These are phyloP conservation scores for Epirrita christyi DNA, from an alignment of 2,888 invertebrate species.

Conservation along the genomic window DNA sequence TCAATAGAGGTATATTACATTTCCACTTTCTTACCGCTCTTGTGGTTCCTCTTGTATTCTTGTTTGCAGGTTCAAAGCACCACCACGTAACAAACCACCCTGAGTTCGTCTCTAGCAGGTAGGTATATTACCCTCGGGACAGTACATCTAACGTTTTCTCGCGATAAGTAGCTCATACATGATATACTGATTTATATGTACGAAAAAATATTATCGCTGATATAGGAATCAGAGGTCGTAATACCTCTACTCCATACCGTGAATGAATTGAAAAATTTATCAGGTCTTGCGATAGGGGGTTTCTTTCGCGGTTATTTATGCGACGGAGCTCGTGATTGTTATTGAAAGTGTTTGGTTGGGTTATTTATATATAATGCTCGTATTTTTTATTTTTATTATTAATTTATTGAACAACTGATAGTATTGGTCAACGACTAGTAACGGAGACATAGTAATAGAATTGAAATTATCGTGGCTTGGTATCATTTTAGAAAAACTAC, in stretches of 20 bases:
- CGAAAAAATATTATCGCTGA: slow-evolving; percentile 60
- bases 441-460: too few species aligned
- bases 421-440: too few species aligned
- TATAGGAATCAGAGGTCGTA: slow-evolving; percentile 46
- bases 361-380: slow-evolving; percentile 14
- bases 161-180: slow-evolving; percentile 73
- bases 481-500: too few species aligned
- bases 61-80: background rate
- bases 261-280: slow-evolving; percentile 46
- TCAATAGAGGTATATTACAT: too few species aligned
- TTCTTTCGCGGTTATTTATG: slow-evolving; percentile 7
- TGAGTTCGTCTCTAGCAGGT: slow-evolving; percentile 33
- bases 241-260: slow-evolving; percentile 33
- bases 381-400: too few species aligned
- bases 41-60: background rate
- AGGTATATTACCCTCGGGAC: slow-evolving; percentile 68
- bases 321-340: slow-evolving; percentile 5
- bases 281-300: slow-evolving; percentile 6
- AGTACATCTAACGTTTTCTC: slow-evolving; percentile 69
- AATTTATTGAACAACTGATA: too few species aligned
- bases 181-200: slow-evolving; percentile 75
- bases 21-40: too few species aligned
- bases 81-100: background rate
- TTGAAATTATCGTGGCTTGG: too few species aligned
- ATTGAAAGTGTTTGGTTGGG: slow-evolving; percentile 4